These are phyloP conservation scores for Ceratina japonica DNA, from an alignment of 1,140 invertebrate species.

Conservation along the genomic window DNA sequence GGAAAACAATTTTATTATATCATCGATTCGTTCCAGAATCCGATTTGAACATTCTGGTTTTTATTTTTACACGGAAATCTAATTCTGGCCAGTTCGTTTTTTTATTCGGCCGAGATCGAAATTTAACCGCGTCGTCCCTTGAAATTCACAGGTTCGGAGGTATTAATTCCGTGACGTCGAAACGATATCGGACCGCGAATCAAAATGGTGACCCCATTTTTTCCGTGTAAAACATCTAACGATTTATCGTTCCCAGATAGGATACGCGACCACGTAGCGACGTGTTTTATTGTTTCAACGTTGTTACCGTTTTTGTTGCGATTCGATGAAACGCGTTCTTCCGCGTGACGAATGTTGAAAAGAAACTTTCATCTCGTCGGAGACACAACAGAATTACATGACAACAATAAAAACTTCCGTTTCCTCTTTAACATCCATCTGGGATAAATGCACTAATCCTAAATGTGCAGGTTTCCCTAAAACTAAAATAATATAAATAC, in stretches of 20 bases:
- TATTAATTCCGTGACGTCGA: conserved; percentile 23
- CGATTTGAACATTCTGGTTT: background rate
- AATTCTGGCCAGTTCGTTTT: background rate
- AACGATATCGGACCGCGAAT: conserved; percentile 1
- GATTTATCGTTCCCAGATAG: conserved; percentile 17
- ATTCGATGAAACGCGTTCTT: background rate
- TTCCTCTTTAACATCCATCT: too few species aligned
- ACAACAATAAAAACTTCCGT: too few species aligned
- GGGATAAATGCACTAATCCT: too few species aligned
- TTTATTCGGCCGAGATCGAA: too few species aligned
- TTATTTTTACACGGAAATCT: background rate
- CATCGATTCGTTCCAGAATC: too few species aligned
- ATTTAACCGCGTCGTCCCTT: background rate
- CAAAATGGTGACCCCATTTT: conserved; percentile 6
- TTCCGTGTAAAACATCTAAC: background rate
- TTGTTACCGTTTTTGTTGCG: conserved; percentile 8
- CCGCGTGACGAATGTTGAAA: background rate
- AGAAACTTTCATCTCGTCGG: background rate
- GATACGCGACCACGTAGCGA: background rate
- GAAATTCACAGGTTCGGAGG: background rate
- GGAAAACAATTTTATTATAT: too few species aligned
- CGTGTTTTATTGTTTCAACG: conserved; percentile 22
- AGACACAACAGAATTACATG: background rate
- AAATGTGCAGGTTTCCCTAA: too few species aligned
- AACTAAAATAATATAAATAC: too few species aligned